phyloP scores from a whole-genome alignment of 2,888 invertebrate species.

The Oligia fasciuncula region DNA sequence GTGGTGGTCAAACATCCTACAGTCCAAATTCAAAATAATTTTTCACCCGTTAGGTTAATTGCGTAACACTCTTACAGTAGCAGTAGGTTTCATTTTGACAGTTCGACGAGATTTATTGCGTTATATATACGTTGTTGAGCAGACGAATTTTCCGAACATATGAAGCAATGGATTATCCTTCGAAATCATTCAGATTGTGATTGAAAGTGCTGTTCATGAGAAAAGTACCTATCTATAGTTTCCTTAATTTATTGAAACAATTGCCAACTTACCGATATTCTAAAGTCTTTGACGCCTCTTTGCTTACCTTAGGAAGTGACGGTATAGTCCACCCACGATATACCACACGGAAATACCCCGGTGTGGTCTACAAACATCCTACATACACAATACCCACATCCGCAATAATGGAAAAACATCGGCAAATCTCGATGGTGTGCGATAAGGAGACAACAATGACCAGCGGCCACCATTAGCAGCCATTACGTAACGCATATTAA shows the following conservation, averaged over 20 bases:
- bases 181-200: neutral
- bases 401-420: conserved; percentile 58
- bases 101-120: too few species aligned
- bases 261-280: neutral
- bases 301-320: neutral
- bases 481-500: conserved; percentile 87
- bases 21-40: neutral
- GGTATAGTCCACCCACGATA: neutral
- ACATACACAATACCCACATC: conserved; percentile 47
- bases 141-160: neutral
- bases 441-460: conserved; percentile 75
- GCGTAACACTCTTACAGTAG: neutral
- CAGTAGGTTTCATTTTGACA: too few species aligned
- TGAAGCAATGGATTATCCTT: neutral
- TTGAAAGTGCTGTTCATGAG: neutral
- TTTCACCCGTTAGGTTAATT: neutral
- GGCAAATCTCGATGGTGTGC: conserved; percentile 63
- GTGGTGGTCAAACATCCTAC: fast-evolving
- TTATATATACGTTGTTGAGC: neutral
- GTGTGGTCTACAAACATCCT: conserved; percentile 51
- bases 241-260: neutral
- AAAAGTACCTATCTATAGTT: neutral
- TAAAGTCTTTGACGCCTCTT: neutral
- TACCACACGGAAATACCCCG: conserved; percentile 16
- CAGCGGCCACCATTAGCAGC: conserved; percentile 75